Evolutionary conservation across 2,797 vertebrate species (phyloP), one percentile per base, ranked within the genome.

Genomic region (Malacoraja senta): DNA sequence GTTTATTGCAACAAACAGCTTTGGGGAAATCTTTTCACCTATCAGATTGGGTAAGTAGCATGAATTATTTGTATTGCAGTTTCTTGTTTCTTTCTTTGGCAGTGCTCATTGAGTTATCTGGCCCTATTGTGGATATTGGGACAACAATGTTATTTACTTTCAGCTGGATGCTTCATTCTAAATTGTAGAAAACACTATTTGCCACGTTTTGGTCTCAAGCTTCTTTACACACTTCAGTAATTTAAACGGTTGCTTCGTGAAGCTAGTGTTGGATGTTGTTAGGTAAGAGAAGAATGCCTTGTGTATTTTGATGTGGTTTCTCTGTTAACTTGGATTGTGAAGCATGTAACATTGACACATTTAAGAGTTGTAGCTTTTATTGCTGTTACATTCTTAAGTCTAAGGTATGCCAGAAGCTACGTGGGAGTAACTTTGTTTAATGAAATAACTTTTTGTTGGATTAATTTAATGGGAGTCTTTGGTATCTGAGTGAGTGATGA

Each of bases 1-100:
- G 15, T 92, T 92, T 92, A 35, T 92, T n/a, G 68, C 90, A 76
- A 92, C 3, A 44, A 53, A 76, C 71, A 76, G 90, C 7, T 92
- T 92, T 72, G 90, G 71, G 4, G 38, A 76, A 74, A 8, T 74
- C 71, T 74, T 92, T 72, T 92, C 90, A n/a, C 90, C 90, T 26
- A 53, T 76, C 71, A 58, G 90, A 76, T 53, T 38, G 53, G 90
- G 90, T 92, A 76, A 76, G 68, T 35, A 76, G 29, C 35, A 19
- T 76, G 38, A 68, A 21, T 65, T 68, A 24, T n/a, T 35, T 1
- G 29, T 21, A 35, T 68, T 21, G 2, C 17, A 32, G 63, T 35
- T 15, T 8, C 68, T 24, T 19, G 29, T 86, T 86, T 17, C n/a
- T 88, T 68, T 21, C 8, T 15, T 68, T 88, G 63, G 7, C 61